A percentile compares a stretch with the other conserved stretches of the same genome.
Conservation (phyloP, 2,888 invertebrate species). For the Cheiracanthium punctorium region DNA sequence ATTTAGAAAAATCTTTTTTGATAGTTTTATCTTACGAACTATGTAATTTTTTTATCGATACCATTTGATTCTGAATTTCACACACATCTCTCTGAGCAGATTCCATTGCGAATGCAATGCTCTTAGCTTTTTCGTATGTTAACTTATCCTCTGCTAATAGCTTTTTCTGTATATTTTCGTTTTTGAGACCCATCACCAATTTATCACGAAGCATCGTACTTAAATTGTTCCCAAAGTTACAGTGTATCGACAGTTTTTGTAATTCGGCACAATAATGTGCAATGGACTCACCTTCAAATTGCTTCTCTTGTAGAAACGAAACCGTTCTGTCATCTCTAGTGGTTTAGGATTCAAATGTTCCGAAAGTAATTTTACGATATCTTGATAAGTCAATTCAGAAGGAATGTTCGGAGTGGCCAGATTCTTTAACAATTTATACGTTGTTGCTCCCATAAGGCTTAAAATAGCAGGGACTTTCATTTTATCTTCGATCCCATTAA, state of each 20-base stretch:
- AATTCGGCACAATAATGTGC: conserved; percentile 48
- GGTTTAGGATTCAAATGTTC: conserved; percentile 49
- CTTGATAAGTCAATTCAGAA: conserved; percentile 42
- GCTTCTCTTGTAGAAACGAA: conserved; percentile 44
- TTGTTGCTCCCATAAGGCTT: conserved; percentile 45
- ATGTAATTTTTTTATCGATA: conserved; percentile 39
- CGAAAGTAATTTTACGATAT: conserved; percentile 48
- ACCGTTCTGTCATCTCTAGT: conserved; percentile 49
- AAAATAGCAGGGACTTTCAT: conserved; percentile 44
- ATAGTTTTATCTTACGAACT: conserved; percentile 39
- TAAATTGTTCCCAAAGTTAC: conserved; percentile 51
- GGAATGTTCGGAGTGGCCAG: conserved; percentile 44
- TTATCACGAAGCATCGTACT: conserved; percentile 51
- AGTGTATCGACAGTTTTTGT: conserved; percentile 51
- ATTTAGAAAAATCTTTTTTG: conserved; percentile 49
- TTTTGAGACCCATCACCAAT: conserved; percentile 43
- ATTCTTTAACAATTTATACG: conserved; percentile 47
- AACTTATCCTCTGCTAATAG: conserved; percentile 44
- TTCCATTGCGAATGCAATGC: conserved; percentile 50
- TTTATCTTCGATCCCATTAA: conserved; percentile 43
- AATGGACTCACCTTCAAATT: too few species aligned
- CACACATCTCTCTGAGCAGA: conserved; percentile 43
- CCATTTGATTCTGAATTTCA: conserved; percentile 52
- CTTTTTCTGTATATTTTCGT: conserved; percentile 47
- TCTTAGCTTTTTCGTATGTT: conserved; percentile 44